These are phyloP conservation scores for Cephalophus harveyi DNA, from an alignment of 2,113 vertebrate species.

Conservation along the genomic window DNA sequence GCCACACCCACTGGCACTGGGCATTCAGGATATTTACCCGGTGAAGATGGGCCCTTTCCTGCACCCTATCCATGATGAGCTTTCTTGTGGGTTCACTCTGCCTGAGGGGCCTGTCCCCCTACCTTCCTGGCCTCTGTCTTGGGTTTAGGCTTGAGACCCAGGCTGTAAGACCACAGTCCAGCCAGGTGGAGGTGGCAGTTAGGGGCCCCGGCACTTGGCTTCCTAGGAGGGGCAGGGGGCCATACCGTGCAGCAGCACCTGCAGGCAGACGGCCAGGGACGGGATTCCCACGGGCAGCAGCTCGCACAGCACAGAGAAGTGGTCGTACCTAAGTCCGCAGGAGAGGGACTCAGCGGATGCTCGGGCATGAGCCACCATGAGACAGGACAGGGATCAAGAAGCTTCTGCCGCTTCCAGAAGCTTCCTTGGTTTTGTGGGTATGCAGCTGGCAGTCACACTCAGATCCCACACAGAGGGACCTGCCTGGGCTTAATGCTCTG, in stretches of 20 bases:
- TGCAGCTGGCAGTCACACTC: background rate
- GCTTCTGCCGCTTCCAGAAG: background rate
- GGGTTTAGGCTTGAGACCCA: background rate
- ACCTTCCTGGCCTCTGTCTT: background rate
- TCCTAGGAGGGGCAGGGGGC: background rate
- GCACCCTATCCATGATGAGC: rapidly evolving
- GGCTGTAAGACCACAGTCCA: background rate
- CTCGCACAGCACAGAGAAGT: constrained; percentile 95
- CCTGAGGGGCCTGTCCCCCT: background rate
- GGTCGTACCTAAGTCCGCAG: constrained; percentile 87
- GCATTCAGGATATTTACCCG: background rate
- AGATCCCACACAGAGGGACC: background rate
- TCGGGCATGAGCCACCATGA: rapidly evolving
- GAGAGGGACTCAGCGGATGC: background rate
- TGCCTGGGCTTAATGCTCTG: background rate
- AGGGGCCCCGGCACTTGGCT: no score
- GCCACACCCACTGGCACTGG: background rate
- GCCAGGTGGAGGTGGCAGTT: background rate
- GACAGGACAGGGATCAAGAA: background rate
- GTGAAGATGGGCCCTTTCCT: background rate
- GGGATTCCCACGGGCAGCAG: constrained; percentile 92
- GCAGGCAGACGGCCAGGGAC: constrained; percentile 91
- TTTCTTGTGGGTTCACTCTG: background rate
- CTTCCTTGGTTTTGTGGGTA: background rate
- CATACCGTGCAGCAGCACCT: constrained; percentile 86